phyloP scores from a whole-genome alignment of 2,113 vertebrate species.

The Oxyura jamaicensis region DNA sequence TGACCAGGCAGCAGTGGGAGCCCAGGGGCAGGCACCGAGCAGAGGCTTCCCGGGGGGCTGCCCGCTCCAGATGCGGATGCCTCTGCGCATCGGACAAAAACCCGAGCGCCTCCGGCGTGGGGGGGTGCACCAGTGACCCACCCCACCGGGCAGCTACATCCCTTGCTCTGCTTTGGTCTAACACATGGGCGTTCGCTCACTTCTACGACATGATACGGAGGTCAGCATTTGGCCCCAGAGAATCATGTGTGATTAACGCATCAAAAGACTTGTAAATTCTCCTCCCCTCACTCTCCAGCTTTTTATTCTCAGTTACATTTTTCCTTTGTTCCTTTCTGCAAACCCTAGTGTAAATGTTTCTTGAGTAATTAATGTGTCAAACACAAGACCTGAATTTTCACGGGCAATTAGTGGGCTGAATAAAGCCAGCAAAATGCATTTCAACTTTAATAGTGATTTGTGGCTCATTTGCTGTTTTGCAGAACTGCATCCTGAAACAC shows the following conservation, averaged over 20 bases:
- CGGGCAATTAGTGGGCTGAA: conserved; percentile 67
- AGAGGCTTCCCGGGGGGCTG: neutral
- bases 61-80: neutral
- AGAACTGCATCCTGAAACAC: conserved; percentile 35
- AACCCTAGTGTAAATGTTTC: conserved; percentile 67
- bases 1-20: neutral
- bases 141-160: neutral
- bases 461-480: conserved; percentile 46
- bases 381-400: conserved; percentile 72
- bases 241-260: neutral
- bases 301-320: conserved; percentile 58
- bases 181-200: neutral
- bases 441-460: conserved; percentile 55
- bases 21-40: neutral
- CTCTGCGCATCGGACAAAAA: neutral
- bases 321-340: conserved; percentile 60
- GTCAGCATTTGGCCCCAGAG: conserved; percentile 4
- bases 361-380: conserved; percentile 71
- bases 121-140: neutral
- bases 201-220: neutral
- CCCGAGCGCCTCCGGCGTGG: fast-evolving
- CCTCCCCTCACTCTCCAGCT: neutral
- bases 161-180: neutral
- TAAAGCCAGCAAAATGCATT: conserved; percentile 57
- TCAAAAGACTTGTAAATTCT: conserved; percentile 21